These are phyloP conservation scores for Papilio helenus DNA, from an alignment of 1,140 invertebrate genomes.

Conservation along the genomic window DNA sequence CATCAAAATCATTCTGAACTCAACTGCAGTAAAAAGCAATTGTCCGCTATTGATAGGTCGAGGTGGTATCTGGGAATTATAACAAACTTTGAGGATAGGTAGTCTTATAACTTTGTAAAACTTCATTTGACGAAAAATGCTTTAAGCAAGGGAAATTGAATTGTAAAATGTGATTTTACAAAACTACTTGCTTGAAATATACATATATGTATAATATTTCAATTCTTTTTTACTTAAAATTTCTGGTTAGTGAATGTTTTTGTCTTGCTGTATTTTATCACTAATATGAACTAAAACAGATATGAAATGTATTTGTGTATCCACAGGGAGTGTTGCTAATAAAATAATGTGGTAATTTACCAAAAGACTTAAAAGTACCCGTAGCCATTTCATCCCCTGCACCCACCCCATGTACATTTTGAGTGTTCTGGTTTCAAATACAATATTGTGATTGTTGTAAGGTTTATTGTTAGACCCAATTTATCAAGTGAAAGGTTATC, in stretches of 20 bases:
- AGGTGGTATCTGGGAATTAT: neutral
- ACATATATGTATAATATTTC: slow-evolving; percentile 24
- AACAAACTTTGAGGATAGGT: slow-evolving; percentile 30
- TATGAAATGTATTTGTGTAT: slow-evolving; percentile 11
- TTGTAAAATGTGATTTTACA: slow-evolving; percentile 52
- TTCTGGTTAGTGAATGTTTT: slow-evolving; percentile 26
- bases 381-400: neutral
- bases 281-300: slow-evolving; percentile 14
- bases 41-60: neutral
- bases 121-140: slow-evolving; percentile 52
- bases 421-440: neutral
- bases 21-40: slow-evolving; percentile 24
- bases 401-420: neutral
- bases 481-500: neutral
- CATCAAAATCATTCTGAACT: slow-evolving; percentile 50
- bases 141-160: slow-evolving; percentile 46
- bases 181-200: slow-evolving; percentile 41
- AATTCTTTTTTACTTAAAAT: slow-evolving; percentile 29
- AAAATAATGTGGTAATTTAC: neutral
- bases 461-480: slow-evolving; percentile 32
- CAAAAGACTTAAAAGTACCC: slow-evolving; percentile 19
- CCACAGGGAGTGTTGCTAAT: neutral
- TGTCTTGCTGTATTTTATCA: slow-evolving; percentile 8
- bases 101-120: slow-evolving; percentile 33
- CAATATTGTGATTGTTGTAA: slow-evolving; percentile 32